phyloP scores from a whole-genome alignment of 2,797 vertebrate species.

The Phrynocephalus vlangalii region DNA sequence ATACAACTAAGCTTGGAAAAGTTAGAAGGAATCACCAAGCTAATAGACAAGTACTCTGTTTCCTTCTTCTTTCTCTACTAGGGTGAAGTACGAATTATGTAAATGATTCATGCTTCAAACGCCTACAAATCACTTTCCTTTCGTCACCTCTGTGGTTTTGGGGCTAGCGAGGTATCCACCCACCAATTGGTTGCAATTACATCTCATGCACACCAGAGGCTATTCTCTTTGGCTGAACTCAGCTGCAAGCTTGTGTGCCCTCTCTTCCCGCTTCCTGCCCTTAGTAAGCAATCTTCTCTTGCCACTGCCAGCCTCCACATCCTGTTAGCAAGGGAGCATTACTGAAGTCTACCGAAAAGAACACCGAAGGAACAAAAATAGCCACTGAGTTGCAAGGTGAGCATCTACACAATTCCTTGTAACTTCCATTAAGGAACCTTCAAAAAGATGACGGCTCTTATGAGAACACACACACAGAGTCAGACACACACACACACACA shows the following conservation, averaged over 20 bases:
- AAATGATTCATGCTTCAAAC: background rate
- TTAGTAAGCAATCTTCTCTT: background rate
- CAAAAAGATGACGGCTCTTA: background rate
- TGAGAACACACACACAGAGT: background rate
- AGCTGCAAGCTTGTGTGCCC: background rate
- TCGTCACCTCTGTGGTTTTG: background rate
- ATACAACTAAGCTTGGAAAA: too few species aligned
- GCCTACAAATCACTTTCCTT: background rate
- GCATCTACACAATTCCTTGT: background rate
- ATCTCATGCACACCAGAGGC: background rate
- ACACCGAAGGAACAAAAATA: background rate
- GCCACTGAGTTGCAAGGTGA: background rate
- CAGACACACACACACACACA: too few species aligned
- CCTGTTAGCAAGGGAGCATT: background rate
- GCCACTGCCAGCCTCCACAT: background rate
- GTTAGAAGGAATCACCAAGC: too few species aligned
- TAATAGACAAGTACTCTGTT: background rate
- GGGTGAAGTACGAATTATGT: background rate
- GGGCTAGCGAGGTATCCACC: background rate
- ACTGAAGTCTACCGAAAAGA: background rate
- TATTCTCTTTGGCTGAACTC: background rate
- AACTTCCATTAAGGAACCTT: background rate
- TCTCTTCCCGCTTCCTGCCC: background rate
- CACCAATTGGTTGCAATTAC: background rate
- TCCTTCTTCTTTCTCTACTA: background rate